Conservation (phyloP, 2,888 invertebrate species). For the Plagodis pulveraria region DNA sequence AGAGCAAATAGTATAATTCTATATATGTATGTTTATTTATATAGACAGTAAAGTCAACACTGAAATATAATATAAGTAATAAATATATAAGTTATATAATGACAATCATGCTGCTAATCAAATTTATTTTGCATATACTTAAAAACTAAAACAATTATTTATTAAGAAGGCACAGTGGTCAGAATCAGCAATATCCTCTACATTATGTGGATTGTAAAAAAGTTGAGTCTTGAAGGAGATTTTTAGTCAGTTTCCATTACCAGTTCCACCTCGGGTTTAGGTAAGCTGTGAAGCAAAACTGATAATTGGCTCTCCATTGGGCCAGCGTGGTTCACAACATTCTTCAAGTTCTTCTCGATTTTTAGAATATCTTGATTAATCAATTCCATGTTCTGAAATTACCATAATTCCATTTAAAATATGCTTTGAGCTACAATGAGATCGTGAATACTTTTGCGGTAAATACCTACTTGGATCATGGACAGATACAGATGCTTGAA, state of each 20-base stretch:
- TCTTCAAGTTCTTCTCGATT: conserved; percentile 70
- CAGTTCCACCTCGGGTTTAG: conserved; percentile 55
- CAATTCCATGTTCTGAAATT: conserved; percentile 70
- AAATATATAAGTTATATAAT: too few relatives aligned
- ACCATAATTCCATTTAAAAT: conserved; percentile 11
- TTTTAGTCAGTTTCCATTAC: conserved; percentile 66
- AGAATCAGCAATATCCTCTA: background rate
- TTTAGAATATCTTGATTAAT: conserved; percentile 74
- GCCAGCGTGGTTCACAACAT: conserved; percentile 61
- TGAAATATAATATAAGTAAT: too few relatives aligned
- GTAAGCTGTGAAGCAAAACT: conserved; percentile 63
- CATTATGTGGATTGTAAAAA: background rate
- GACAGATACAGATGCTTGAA: conserved; percentile 68
- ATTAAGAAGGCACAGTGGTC: too few relatives aligned
- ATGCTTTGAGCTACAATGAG: background rate
- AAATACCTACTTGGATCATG: conserved; percentile 59
- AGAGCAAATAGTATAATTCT: too few relatives aligned
- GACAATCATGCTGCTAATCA: too few relatives aligned
- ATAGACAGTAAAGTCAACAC: too few relatives aligned
- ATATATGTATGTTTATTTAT: too few relatives aligned
- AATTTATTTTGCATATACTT: too few relatives aligned
- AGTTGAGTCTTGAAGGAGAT: too few relatives aligned
- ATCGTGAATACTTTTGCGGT: too few relatives aligned
- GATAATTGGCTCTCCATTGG: conserved; percentile 69
- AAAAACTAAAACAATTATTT: too few relatives aligned